These are phyloP conservation scores for Sarcophaga peregrina DNA, from an alignment of 1,140 invertebrate species.

Conservation along the genomic window DNA sequence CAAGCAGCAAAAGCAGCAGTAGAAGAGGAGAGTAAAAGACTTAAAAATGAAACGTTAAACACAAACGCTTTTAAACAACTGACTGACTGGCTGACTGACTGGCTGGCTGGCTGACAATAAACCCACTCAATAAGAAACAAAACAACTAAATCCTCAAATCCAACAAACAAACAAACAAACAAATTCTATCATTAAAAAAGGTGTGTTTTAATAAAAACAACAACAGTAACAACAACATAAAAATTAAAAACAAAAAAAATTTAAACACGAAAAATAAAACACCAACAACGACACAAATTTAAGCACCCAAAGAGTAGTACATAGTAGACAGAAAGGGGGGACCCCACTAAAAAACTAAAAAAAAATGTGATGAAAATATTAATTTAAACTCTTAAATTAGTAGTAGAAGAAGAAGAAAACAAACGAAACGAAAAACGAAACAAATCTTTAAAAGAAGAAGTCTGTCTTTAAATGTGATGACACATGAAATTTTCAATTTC, in stretches of 20 bases:
- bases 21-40: neutral
- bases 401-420: neutral
- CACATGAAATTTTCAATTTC: neutral
- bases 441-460: neutral
- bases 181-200: neutral
- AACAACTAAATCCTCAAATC: conserved; percentile 20
- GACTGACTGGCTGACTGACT: too few species aligned
- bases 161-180: neutral
- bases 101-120: conserved; percentile 27
- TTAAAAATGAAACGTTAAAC: neutral
- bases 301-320: neutral
- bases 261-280: too few species aligned
- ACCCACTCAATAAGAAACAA: conserved; percentile 24
- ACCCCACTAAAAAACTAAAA: neutral
- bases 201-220: conserved; percentile 6
- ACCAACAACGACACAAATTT: neutral
- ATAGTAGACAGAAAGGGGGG: too few species aligned
- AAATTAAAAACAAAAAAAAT: too few species aligned
- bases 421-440: neutral
- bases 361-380: conserved; percentile 16
- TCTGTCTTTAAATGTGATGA: neutral
- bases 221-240: too few species aligned
- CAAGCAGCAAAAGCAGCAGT: neutral
- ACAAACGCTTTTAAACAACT: neutral
- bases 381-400: neutral